These are phyloP conservation scores for Seira ritae DNA, from an alignment of 2,888 invertebrate genomes.

Conservation along the genomic window DNA sequence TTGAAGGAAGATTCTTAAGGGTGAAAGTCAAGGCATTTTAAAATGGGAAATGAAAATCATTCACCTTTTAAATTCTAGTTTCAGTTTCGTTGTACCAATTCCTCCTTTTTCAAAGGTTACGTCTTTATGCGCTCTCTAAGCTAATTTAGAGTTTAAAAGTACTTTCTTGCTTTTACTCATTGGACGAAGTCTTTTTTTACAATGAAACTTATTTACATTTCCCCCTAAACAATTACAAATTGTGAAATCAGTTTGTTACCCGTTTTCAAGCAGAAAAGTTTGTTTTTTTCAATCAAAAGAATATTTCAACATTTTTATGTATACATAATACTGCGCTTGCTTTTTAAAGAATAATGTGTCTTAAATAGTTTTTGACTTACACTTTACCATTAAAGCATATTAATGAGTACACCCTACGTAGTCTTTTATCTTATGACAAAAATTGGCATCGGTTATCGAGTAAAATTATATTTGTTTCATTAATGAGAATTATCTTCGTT, in stretches of 20 bases:
- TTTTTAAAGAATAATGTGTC: neutral
- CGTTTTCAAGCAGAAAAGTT: neutral
- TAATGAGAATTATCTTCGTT: no score
- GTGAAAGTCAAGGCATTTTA: slow-evolving; percentile 5
- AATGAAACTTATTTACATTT: neutral
- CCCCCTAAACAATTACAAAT: neutral
- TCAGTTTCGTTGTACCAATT: slow-evolving; percentile 3
- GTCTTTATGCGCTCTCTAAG: neutral
- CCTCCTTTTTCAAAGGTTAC: neutral
- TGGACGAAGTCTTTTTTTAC: slow-evolving; percentile 7
- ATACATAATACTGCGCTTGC: neutral
- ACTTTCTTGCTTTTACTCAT: neutral
- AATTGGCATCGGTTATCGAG: no score
- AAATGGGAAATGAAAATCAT: slow-evolving; percentile 8
- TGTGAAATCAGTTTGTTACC: neutral
- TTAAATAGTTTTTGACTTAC: no score
- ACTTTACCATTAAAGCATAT: no score
- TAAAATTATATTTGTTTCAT: no score
- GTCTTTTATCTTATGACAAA: no score
- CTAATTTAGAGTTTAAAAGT: neutral
- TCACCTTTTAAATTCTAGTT: neutral
- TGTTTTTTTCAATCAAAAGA: neutral
- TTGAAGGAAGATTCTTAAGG: neutral
- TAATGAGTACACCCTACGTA: no score
- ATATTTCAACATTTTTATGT: neutral